A percentile compares a stretch with the other conserved stretches of the same genome.
phyloP scores from a whole-genome alignment of 2,113 vertebrate genomes.

The Coracopsis vasa region DNA sequence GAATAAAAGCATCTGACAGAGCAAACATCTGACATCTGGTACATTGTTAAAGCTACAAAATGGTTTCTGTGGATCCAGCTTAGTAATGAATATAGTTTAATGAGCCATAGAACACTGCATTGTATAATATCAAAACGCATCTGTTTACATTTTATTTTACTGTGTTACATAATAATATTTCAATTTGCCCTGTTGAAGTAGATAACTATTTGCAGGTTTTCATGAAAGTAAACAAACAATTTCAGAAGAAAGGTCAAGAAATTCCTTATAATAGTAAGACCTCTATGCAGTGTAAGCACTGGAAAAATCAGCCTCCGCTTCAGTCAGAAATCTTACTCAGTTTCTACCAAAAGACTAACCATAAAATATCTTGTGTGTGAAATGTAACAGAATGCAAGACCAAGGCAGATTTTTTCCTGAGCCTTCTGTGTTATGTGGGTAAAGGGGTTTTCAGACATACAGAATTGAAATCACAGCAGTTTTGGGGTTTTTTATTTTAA shows the following conservation, averaged over 20 bases:
- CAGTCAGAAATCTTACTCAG: neutral
- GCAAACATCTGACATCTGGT: constrained; percentile 57
- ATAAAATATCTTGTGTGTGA: neutral
- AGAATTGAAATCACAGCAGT: neutral
- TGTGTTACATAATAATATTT: constrained; percentile 39
- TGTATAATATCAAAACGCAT: constrained; percentile 59
- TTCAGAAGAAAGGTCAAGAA: neutral
- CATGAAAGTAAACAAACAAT: neutral
- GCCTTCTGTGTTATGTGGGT: neutral
- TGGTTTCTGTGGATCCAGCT: constrained; percentile 27
- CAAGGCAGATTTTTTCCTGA: neutral
- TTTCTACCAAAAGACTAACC: neutral
- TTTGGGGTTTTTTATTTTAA: neutral
- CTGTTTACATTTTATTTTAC: constrained; percentile 65
- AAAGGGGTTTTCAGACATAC: neutral
- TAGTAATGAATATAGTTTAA: constrained; percentile 63
- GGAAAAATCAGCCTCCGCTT: neutral
- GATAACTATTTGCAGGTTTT: constrained; percentile 12
- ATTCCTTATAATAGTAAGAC: neutral
- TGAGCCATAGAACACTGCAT: constrained; percentile 43
- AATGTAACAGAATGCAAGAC: neutral
- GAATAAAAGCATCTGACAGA: constrained; percentile 29
- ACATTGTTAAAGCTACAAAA: constrained; percentile 36
- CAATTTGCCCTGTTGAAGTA: constrained; percentile 1
- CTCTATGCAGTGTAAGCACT: neutral